These are phyloP conservation scores for Stenopsyche tienmushanensis DNA, from an alignment of 1,140 invertebrate genomes.

Conservation along the genomic window DNA sequence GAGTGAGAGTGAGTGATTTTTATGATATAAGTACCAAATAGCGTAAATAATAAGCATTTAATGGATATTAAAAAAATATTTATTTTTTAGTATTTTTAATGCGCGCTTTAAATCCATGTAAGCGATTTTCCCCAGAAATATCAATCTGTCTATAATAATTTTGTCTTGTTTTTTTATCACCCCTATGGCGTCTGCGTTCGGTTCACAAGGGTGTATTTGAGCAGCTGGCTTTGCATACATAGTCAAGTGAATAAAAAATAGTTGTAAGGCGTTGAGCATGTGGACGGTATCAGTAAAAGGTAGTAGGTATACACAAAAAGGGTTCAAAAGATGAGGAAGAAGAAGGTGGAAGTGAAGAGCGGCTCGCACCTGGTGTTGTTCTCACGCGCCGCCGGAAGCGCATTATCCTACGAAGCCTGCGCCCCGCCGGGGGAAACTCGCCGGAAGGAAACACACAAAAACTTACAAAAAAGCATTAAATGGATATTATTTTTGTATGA, in stretches of 20 bases:
- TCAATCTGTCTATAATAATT: no score
- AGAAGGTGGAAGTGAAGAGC: constrained; percentile 7
- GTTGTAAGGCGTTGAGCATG: no score
- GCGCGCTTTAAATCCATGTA: no score
- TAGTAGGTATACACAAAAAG: constrained; percentile 10
- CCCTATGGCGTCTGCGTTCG: no score
- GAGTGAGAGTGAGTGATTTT: no score
- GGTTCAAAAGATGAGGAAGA: constrained; percentile 29
- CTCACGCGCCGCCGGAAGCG: constrained; percentile 32
- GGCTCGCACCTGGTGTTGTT: constrained; percentile 29
- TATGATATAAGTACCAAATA: no score
- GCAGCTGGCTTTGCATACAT: constrained; percentile 13
- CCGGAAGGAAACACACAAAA: constrained; percentile 18
- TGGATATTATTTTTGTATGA: constrained; percentile 27
- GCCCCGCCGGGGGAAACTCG: constrained; percentile 3
- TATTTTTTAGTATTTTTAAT: no score
- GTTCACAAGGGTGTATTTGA: no score
- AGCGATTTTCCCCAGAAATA: no score
- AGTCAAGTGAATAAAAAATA: constrained; percentile 22
- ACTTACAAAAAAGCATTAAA: constrained; percentile 27
- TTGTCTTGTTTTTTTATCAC: no score
- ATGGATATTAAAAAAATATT: no score
- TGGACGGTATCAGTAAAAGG: constrained; percentile 12
- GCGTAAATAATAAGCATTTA: no score
- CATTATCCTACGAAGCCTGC: constrained; percentile 28